phyloP scores from a whole-genome alignment of 1,140 invertebrate species.

The Plutomurus gul region DNA sequence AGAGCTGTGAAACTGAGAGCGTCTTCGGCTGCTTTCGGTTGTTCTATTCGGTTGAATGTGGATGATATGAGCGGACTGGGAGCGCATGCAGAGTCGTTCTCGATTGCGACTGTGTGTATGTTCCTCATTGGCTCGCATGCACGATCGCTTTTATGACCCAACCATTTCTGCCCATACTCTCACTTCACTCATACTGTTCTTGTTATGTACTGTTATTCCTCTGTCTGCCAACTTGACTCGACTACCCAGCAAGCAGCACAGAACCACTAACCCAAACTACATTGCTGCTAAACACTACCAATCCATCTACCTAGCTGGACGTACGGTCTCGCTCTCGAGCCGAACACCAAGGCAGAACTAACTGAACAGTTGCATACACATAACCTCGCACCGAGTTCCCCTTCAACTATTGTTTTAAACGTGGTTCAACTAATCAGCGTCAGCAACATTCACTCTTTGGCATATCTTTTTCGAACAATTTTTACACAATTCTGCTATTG shows the following conservation, averaged over 20 bases:
- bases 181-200: constrained; percentile 8
- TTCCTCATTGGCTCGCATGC: constrained; percentile 39
- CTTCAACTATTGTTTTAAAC: too few species aligned
- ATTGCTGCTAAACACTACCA: background rate
- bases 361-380: background rate
- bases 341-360: background rate
- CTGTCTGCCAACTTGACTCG: background rate
- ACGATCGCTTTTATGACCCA: constrained; percentile 36
- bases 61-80: constrained; percentile 7
- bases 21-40: background rate
- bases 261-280: background rate
- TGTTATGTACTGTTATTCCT: background rate
- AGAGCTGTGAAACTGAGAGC: background rate
- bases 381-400: background rate
- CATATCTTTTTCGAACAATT: too few species aligned
- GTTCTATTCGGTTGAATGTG: background rate
- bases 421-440: too few species aligned
- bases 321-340: background rate
- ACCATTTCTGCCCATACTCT: constrained; percentile 32
- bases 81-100: constrained; percentile 28
- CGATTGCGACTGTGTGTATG: constrained; percentile 40
- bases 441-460: too few species aligned
- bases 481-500: too few species aligned
- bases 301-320: background rate
- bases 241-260: background rate